Base-by-base conservation (phyloP, 2,888 invertebrate genomes). In the Galerucella calmariensis region DNA sequence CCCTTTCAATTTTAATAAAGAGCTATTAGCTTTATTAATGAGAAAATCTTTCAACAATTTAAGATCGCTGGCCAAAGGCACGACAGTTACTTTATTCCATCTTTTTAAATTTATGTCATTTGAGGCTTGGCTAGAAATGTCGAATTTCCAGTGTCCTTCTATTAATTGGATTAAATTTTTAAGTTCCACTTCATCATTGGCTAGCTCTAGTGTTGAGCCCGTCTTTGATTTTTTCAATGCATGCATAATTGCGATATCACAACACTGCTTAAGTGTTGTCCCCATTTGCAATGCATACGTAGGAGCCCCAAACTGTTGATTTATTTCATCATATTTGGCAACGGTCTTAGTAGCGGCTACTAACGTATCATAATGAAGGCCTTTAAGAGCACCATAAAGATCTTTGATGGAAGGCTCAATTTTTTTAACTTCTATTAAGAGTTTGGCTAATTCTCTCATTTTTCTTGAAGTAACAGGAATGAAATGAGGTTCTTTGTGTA, bases 121-220 rank as follows among this genome's bases (percentile, higher is more conserved):
- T 16, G 53, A 14, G n/a, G 71, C 71, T 66, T 71, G 65, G 27
- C 69, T 78, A n/a, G 75, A 78, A 16, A 78, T 46, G 14, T 80
- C 78, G 71, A 59, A 80, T 62, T 66, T 75, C 81, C 78, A 79
- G 48, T 79, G 58, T 9, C 58, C 41, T 70, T 70, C 73, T 59
- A 81, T 76, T 8, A 82, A 53, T 67, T 78, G 76, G 66, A 78
- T 78, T 48, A 81, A 51, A 12, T 73, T 79, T 78, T 75, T 78
- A 11, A 82, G 61, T 12, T 81, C 78, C 9, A 77, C 74, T 73
- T 81, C 79, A 8, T 68, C 72, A 59, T 79, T 73, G 14, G 76
- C 78, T 53, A n/a, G 8, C 53, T n/a, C n/a, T 53, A 53, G n/a
- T 14, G 48, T 14, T 4, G 3, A 14, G 6, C 75, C 16, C 6